These are phyloP conservation scores for Drosophila jambulina DNA, from an alignment of 1,140 invertebrate genomes.

Conservation along the genomic window DNA sequence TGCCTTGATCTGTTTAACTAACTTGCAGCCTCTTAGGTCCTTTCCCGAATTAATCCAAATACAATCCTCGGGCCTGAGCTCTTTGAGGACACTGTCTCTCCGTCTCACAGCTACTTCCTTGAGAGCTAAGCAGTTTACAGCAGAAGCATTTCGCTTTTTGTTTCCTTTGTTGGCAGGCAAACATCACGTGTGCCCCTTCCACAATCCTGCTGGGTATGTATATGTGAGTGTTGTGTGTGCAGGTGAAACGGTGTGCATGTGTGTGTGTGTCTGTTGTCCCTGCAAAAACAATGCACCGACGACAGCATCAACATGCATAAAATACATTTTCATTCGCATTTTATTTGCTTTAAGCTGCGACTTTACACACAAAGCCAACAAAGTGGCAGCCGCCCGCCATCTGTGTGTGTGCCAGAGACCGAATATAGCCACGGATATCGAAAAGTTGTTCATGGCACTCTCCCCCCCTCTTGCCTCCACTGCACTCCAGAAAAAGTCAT, in stretches of 20 bases:
- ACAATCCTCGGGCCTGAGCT: slow-evolving; percentile 1
- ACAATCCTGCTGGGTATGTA: slow-evolving; percentile 5
- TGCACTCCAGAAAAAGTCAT: slow-evolving; percentile 43
- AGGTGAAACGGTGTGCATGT: slow-evolving; percentile 2
- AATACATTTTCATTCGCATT: slow-evolving; percentile 81
- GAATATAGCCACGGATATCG: slow-evolving; percentile 78
- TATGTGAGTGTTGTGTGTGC: slow-evolving; percentile 3
- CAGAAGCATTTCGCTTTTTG: slow-evolving; percentile 52
- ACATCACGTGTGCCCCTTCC: slow-evolving; percentile 56
- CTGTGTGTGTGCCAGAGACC: slow-evolving; percentile 42
- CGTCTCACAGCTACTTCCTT: slow-evolving; percentile 12
- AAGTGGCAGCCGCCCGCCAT: slow-evolving; percentile 53
- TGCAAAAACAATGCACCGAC: slow-evolving; percentile 77
- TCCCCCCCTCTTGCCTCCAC: slow-evolving; percentile 2
- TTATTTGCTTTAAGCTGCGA: slow-evolving; percentile 81
- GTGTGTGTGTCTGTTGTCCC: slow-evolving; percentile 63
- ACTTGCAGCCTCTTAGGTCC: not conserved
- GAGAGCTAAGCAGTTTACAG: slow-evolving; percentile 37
- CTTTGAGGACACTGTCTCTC: slow-evolving; percentile 26
- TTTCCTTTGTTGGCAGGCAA: slow-evolving; percentile 54
- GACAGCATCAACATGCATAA: slow-evolving; percentile 74
- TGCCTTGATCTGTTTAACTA: slow-evolving; percentile 27
- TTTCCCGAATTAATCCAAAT: slow-evolving; percentile 26
- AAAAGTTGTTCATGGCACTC: slow-evolving; percentile 70
- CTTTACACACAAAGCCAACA: slow-evolving; percentile 79